phyloP scores from a whole-genome alignment of 2,113 vertebrate genomes.

The Platysteira castanea region DNA sequence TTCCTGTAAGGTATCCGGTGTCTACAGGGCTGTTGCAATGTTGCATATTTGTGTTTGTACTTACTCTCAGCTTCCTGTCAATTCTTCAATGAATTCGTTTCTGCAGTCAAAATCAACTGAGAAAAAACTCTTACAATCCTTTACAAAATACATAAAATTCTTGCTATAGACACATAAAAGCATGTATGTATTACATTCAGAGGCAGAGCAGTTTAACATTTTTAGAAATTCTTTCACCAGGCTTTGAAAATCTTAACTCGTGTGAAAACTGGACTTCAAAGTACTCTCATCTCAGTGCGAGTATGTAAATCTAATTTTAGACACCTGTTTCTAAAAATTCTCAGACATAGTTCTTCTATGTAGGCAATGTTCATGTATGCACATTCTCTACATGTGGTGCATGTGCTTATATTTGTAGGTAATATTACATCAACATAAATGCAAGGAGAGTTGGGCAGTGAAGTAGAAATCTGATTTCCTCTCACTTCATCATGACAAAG shows the following conservation, averaged over 20 bases:
- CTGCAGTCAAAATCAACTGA: not conserved
- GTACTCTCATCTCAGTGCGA: not conserved
- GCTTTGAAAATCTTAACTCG: not conserved
- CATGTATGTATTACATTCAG: not conserved
- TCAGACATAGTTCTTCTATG: not conserved
- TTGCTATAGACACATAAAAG: not conserved
- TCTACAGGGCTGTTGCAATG: not conserved
- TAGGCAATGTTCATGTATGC: not conserved
- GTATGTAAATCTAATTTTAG: slow-evolving; percentile 18
- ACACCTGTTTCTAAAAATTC: not conserved
- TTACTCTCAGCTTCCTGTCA: not conserved
- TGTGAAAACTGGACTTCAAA: slow-evolving; percentile 30
- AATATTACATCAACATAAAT: not conserved
- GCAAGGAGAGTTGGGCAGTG: not conserved
- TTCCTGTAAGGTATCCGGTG: not conserved
- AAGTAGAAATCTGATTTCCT: not conserved
- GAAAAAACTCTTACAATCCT: not conserved
- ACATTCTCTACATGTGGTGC: not conserved
- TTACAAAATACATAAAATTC: not conserved
- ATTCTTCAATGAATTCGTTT: not conserved
- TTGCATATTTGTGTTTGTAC: not conserved
- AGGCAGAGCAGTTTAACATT: not conserved
- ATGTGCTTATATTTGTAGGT: not conserved
- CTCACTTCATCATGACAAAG: not conserved
- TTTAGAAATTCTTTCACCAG: slow-evolving; percentile 20